phyloP scores from a whole-genome alignment of 2,113 vertebrate genomes.

The Noctilio leporinus region DNA sequence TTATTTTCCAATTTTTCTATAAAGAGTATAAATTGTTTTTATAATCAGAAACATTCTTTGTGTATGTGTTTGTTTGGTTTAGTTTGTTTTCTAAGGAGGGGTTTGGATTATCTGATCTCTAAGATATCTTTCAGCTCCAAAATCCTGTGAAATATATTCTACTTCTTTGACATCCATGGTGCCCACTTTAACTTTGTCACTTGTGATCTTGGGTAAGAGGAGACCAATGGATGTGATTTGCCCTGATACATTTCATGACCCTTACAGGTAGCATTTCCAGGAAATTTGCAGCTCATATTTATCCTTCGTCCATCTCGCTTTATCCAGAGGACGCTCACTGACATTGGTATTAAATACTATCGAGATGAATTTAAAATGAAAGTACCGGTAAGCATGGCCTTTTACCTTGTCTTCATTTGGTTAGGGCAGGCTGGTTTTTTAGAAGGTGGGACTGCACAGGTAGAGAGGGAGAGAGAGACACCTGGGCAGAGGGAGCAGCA shows the following conservation, averaged over 20 bases:
- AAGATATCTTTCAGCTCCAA: background rate
- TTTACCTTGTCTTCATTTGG: slow-evolving; percentile 38
- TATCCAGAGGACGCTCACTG: slow-evolving; percentile 91
- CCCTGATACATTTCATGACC: background rate
- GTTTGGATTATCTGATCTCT: background rate
- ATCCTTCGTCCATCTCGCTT: slow-evolving; percentile 91
- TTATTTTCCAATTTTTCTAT: background rate
- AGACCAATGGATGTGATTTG: background rate
- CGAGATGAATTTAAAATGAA: slow-evolving; percentile 98
- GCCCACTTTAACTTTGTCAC: background rate
- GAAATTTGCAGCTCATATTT: slow-evolving; percentile 93
- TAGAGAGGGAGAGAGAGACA: background rate
- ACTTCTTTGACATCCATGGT: background rate
- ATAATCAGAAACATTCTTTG: background rate
- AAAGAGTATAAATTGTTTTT: background rate
- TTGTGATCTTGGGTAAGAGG: background rate
- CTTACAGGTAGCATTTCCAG: slow-evolving; percentile 91
- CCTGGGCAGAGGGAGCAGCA: background rate
- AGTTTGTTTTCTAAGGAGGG: background rate
- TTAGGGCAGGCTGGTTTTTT: background rate
- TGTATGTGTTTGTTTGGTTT: background rate
- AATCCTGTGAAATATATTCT: background rate
- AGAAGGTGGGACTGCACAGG: background rate
- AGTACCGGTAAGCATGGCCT: slow-evolving; percentile 90
- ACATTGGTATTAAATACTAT: slow-evolving; percentile 92